A percentile compares a stretch with the other conserved stretches of the same genome.
These are phyloP conservation scores for Crocallis elinguaria DNA, from an alignment of 2,888 invertebrate genomes.

Conservation along the genomic window DNA sequence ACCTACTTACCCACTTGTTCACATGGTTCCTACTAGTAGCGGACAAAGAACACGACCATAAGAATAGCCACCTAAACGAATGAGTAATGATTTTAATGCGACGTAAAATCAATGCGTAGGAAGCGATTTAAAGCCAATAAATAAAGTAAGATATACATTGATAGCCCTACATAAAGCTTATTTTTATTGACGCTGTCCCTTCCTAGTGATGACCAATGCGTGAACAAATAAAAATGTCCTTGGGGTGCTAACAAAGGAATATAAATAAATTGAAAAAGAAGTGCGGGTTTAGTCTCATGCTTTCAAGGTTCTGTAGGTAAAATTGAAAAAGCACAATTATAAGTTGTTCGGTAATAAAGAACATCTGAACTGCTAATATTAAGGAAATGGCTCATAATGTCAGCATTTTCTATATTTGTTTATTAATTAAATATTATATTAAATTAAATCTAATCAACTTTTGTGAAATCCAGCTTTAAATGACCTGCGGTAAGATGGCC, in stretches of 20 bases:
- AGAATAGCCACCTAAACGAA: conserved; percentile 30
- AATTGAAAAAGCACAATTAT: no score
- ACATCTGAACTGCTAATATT: no score
- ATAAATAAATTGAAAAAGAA: neutral
- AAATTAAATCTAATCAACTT: no score
- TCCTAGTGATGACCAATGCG: conserved; percentile 33
- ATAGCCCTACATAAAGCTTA: conserved; percentile 40
- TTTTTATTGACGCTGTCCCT: conserved; percentile 32
- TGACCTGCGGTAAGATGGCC: no score
- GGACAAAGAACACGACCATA: conserved; percentile 7
- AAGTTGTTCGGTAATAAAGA: no score
- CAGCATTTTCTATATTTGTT: no score
- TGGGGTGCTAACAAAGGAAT: conserved; percentile 13
- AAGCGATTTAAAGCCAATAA: conserved; percentile 43
- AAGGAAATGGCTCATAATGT: no score
- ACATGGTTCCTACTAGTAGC: neutral
- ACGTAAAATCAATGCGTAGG: conserved; percentile 38
- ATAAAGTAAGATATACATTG: conserved; percentile 39
- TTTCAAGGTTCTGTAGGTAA: no score
- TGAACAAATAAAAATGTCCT: conserved; percentile 23
- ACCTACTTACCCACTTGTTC: no score
- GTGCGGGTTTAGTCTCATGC: no score
- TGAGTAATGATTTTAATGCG: conserved; percentile 33
- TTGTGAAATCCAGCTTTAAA: no score
- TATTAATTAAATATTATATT: no score